phyloP scores from a whole-genome alignment of 2,113 vertebrate genomes.

The Cyprinodon variegatus region DNA sequence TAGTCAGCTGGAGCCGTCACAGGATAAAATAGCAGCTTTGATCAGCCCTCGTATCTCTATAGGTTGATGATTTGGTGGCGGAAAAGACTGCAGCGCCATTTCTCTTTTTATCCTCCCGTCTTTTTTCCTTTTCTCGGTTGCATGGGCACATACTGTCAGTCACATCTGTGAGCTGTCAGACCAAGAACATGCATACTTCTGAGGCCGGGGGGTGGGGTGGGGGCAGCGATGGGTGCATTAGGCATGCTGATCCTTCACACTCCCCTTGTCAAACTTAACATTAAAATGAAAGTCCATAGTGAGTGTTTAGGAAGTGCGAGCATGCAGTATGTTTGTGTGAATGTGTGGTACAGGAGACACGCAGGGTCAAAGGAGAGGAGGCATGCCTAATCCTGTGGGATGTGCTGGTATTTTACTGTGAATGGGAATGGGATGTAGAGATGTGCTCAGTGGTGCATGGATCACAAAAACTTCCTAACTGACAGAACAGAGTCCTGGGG shows the following conservation, averaged over 20 bases:
- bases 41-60: not conserved
- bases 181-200: slow-evolving; percentile 63
- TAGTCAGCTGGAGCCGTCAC: slow-evolving; percentile 41
- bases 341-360: slow-evolving; percentile 25
- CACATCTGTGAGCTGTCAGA: slow-evolving; percentile 76
- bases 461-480: slow-evolving; percentile 74
- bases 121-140: slow-evolving; percentile 52
- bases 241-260: slow-evolving; percentile 77
- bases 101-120: not conserved
- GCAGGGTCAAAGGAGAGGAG: slow-evolving; percentile 72
- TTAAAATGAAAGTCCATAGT: slow-evolving; percentile 68
- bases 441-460: slow-evolving; percentile 75
- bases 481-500: slow-evolving; percentile 69
- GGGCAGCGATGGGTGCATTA: slow-evolving; percentile 51
- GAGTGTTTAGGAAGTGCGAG: slow-evolving; percentile 31
- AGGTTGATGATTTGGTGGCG: slow-evolving; percentile 36
- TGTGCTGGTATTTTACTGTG: slow-evolving; percentile 73
- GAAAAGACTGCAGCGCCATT: slow-evolving; percentile 12
- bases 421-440: slow-evolving; percentile 77
- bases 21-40: slow-evolving; percentile 37
- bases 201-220: slow-evolving; percentile 31
- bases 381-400: slow-evolving; percentile 80
- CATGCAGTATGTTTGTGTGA: slow-evolving; percentile 12
- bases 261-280: slow-evolving; percentile 76
- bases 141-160: slow-evolving; percentile 74